Evolutionary conservation across 2,113 vertebrate species (phyloP), one percentile per base, ranked within the genome.

Genomic region (Daphoenositta chrysoptera): DNA sequence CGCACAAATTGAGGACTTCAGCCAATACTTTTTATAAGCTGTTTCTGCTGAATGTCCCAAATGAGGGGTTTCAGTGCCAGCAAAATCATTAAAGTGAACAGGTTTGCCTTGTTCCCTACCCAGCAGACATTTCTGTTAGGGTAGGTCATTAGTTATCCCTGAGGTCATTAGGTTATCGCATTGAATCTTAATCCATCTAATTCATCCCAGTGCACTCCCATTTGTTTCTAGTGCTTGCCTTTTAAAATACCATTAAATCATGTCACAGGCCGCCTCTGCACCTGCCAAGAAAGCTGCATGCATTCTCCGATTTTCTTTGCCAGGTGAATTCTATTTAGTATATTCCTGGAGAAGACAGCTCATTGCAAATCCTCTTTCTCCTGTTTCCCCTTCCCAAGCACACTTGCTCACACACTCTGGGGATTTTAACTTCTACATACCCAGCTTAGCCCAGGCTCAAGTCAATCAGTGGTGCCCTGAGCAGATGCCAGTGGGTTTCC

Each of bases 121-220:
- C 88, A 96, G 86, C 76, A 96, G 83, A 89, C 86, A 90, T 93
- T 94, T 90, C 94, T 93, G 65, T 83, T 78, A 45, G 76, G 86
- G 57, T 87, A 94, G 88, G 93, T 95, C 94, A 93, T 97, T 93
- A 94, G 82, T 94, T 96, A 96, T 92, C 92, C 94, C 92, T 82
- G 88, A 92, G 92, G 85, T 96, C 87, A 71, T 94, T 93, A 89
- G 94, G 93, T 95, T 96, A 96, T 95, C 90, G 0, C 83, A 96
- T 86, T 73, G 92, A 93, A 95, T 93, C 93, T 92, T 94, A 96
- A 96, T 96, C 92, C 83, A 90, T 75, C 94, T 97, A 96, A 96
- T 96, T 93, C 88, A 90, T 89, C 94, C 93, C 94, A 88, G 72
- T 39, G 39, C 72, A 92, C 76, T 81, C 76, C 69, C 94, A 75